Base-by-base conservation (phyloP, 2,113 vertebrate genomes). In the Natator depressus region DNA sequence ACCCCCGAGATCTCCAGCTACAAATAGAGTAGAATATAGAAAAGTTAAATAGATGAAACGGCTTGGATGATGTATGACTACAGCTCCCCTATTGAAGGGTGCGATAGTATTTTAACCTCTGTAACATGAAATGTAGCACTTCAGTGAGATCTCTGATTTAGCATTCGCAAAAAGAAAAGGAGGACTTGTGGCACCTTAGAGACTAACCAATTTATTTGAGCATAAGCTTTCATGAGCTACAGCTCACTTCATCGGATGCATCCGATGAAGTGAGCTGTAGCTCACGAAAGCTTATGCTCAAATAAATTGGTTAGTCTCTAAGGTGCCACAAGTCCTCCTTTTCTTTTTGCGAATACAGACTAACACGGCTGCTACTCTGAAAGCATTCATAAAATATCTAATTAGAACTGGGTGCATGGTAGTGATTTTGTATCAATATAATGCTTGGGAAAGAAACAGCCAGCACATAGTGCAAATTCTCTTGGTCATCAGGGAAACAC, bases 1-100 rank as follows among this genome's bases (percentile, higher is more conserved):
- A 11, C 8, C 42, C 91, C 97, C 96, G 0, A 92, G 86, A 17
- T 96, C 96, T 91, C 51, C 97, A 25, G 82, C 98, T 98, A 96
- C 76, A 97, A 97, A 97, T 62, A 97, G 93, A 97, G 87, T 13
- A 95, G 35, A 96, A 95, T 46, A 93, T 27, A 57, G 46, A 79
- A 75, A 89, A 93, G 35, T 93, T 94, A 96, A 93, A 96, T 95
- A 91, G 89, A 89, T 42, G 82, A 88, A 84, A 91, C 53, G 65
- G 94, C 82, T 94, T 84, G 55, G 72, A 91, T 94, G 51, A 57
- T 25, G 83, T 20, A 46, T 42, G 95, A 79, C n/a, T 87, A 82
- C 82, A 95, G 53, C 22, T 47, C 55, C 72, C 80, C 24, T 42
- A 84, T 10, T 62, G 13, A 29, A 55, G 1, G 1, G 12, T 82